Percentiles rank a stretch among this genome's conserved stretches.
Evolutionary conservation across 2,888 invertebrate genomes (phyloP).

Genomic region (Dryobota labecula): DNA sequence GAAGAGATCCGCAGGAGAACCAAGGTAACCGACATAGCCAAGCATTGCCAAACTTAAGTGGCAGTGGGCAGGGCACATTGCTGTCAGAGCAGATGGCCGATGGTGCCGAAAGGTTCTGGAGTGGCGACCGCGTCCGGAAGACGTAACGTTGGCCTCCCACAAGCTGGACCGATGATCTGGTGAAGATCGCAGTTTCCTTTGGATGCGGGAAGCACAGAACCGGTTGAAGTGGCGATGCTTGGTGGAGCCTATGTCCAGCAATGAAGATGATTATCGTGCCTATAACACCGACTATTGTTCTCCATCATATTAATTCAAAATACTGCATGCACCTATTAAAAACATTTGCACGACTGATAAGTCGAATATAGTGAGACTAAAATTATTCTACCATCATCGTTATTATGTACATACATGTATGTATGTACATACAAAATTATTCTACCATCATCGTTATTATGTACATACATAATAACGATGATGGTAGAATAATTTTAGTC

Average conservation of each 20-base stretch:
- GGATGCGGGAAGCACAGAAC: neutral
- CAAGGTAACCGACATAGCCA: neutral
- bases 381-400: too few relatives aligned
- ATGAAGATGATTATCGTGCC: neutral
- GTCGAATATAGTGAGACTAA: too few relatives aligned
- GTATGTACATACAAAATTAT: too few relatives aligned
- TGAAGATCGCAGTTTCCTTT: neutral
- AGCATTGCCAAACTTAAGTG: neutral
- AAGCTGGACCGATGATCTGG: neutral
- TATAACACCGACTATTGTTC: constrained; percentile 14
- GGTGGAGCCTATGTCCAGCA: neutral
- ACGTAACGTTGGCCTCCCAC: neutral
- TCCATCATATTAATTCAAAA: constrained; percentile 29
- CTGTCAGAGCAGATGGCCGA: too few relatives aligned
- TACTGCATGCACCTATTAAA: too few relatives aligned
- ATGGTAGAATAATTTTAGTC: too few relatives aligned
- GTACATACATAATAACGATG: too few relatives aligned
- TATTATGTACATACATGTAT: too few relatives aligned
- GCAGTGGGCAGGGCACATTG: too few relatives aligned
- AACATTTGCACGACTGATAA: too few relatives aligned
- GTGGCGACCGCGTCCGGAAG: neutral
- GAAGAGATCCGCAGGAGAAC: neutral
- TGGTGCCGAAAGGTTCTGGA: too few relatives aligned
- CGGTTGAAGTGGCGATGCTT: neutral
- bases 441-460: too few relatives aligned